phyloP scores from a whole-genome alignment of 2,113 vertebrate genomes.

The Micronisus gabar region DNA sequence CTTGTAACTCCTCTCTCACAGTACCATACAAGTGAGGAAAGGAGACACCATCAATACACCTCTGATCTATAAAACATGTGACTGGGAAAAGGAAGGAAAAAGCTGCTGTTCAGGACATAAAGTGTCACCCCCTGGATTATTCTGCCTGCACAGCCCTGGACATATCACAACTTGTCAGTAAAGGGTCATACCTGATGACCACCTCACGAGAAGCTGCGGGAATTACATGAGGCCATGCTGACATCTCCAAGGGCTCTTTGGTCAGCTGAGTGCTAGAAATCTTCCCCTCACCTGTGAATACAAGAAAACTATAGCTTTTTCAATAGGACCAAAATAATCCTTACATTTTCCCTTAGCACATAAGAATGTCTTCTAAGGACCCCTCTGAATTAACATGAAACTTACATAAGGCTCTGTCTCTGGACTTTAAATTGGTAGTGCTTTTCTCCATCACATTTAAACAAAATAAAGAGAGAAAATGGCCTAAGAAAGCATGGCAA shows the following conservation, averaged over 20 bases:
- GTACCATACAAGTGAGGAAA: neutral
- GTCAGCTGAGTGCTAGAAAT: conserved; percentile 39
- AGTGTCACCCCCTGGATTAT: neutral
- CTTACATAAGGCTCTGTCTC: neutral
- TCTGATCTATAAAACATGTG: accelerated
- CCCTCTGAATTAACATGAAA: neutral
- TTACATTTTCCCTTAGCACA: neutral
- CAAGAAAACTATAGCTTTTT: conserved; percentile 6
- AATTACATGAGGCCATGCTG: conserved; percentile 30
- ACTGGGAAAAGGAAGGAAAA: neutral
- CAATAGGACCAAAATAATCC: neutral
- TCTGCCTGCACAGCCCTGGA: neutral
- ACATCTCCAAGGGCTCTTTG: conserved; percentile 37
- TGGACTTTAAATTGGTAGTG: neutral
- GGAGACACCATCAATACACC: neutral
- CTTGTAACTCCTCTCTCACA: neutral
- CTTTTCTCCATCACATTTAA: neutral
- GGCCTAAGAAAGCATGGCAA: neutral
- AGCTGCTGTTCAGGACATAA: neutral
- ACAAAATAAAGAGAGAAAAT: neutral
- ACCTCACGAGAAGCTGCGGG: conserved; percentile 20
- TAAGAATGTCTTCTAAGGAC: neutral
- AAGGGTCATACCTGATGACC: conserved; percentile 59
- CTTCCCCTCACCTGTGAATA: conserved; percentile 47
- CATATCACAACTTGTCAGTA: neutral